These are phyloP conservation scores for Leucoraja ocellata DNA, from an alignment of 2,797 vertebrate genomes.

Conservation along the genomic window DNA sequence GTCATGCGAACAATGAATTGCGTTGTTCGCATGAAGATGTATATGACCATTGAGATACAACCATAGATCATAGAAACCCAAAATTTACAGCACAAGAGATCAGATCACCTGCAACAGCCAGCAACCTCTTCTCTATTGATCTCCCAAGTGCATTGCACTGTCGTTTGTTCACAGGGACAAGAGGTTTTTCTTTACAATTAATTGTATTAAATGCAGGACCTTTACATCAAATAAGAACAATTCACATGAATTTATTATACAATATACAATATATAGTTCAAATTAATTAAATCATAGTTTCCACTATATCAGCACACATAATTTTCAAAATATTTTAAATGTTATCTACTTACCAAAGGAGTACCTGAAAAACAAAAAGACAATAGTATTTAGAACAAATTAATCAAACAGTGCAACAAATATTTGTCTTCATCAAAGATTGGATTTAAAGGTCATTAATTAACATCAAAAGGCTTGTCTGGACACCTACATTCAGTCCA, in stretches of 20 bases:
- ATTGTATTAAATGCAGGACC: neutral
- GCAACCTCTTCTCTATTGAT: neutral
- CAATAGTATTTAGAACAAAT: neutral
- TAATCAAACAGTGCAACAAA: neutral
- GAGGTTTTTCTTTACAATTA: neutral
- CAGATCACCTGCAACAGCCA: no score
- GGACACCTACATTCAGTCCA: no score
- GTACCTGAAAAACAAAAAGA: constrained; percentile 70
- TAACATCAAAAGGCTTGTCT: neutral
- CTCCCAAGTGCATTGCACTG: neutral
- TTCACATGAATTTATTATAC: neutral
- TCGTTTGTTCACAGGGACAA: neutral
- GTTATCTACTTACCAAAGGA: constrained; percentile 80
- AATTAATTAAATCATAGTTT: neutral
- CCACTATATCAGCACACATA: neutral
- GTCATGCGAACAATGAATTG: no score
- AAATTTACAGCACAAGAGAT: no score
- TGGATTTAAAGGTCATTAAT: neutral
- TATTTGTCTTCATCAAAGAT: neutral
- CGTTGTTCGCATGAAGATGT: no score
- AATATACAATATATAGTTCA: neutral
- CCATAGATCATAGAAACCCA: neutral
- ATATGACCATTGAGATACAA: no score
- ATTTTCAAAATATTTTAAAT: constrained; percentile 31
- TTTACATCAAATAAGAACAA: neutral